Conservation (phyloP, 2,888 invertebrate genomes). For the Melipona beecheii region DNA sequence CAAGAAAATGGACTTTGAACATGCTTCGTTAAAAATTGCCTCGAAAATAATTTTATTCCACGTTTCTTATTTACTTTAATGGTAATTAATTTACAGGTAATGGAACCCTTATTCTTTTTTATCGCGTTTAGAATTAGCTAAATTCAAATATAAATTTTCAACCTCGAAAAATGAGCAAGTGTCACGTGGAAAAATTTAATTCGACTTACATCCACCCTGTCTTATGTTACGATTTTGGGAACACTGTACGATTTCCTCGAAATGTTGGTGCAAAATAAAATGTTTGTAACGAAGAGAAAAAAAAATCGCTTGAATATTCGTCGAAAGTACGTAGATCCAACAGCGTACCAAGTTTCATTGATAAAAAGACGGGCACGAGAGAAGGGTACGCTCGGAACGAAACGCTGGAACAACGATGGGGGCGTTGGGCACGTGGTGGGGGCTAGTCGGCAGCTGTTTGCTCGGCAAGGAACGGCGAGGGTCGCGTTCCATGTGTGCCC, state of each 20-base stretch:
- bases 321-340: neutral
- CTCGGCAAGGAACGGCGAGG: constrained; percentile 56
- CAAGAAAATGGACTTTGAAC: neutral
- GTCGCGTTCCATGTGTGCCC: constrained; percentile 69
- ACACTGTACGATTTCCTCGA: no score
- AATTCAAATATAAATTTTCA: neutral
- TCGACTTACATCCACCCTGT: no score
- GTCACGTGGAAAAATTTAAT: neutral
- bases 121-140: neutral
- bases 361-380: constrained; percentile 17
- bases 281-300: neutral
- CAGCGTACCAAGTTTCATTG: constrained; percentile 8
- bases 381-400: constrained; percentile 29
- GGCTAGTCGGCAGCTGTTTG: constrained; percentile 74
- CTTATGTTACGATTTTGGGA: no score
- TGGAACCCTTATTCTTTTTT: neutral
- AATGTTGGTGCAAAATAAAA: neutral
- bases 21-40: neutral
- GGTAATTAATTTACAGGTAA: no score
- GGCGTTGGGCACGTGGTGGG: constrained; percentile 61
- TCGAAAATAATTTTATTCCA: neutral
- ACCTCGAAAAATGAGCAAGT: neutral
- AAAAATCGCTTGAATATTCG: neutral
- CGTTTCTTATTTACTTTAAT: neutral
- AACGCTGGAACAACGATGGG: constrained; percentile 42